Evolutionary conservation across 2,113 vertebrate genomes (phyloP).

Genomic region (Bos javanicus): DNA sequence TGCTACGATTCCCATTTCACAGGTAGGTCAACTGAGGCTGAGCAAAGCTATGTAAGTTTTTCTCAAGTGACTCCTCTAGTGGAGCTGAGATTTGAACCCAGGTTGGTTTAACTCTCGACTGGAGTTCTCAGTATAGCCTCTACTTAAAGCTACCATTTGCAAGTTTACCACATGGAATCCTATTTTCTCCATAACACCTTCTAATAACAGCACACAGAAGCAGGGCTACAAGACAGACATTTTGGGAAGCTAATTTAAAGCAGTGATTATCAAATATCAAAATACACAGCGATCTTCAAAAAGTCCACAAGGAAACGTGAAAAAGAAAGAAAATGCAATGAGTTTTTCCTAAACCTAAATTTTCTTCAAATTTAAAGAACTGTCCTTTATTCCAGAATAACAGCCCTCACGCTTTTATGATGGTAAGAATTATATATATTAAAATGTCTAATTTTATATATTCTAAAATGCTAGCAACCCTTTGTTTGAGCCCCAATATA

Average conservation of each 20-base stretch:
- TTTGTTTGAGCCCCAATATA: neutral
- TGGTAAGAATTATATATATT: neutral
- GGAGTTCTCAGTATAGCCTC: neutral
- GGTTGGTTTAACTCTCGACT: neutral
- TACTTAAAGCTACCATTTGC: neutral
- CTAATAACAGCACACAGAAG: neutral
- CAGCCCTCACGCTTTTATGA: neutral
- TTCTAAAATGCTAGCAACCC: neutral
- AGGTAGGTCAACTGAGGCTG: neutral
- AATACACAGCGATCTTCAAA: neutral
- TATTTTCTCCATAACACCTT: neutral
- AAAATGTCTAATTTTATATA: neutral
- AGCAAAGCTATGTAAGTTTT: neutral
- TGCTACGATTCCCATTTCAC: neutral
- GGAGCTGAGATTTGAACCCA: neutral
- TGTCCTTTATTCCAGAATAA: neutral
- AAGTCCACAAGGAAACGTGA: neutral
- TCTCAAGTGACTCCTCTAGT: neutral
- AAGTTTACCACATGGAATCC: neutral
- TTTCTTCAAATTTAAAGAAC: neutral
- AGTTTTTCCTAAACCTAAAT: neutral
- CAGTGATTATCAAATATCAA: neutral
- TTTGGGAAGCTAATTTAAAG: constrained; percentile 2
- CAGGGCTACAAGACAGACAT: neutral
- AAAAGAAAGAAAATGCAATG: neutral